Evolutionary conservation across 2,113 vertebrate species (phyloP), one percentile per base, ranked within the genome.

Genomic region (Rhegmatorhina hoffmannsi): DNA sequence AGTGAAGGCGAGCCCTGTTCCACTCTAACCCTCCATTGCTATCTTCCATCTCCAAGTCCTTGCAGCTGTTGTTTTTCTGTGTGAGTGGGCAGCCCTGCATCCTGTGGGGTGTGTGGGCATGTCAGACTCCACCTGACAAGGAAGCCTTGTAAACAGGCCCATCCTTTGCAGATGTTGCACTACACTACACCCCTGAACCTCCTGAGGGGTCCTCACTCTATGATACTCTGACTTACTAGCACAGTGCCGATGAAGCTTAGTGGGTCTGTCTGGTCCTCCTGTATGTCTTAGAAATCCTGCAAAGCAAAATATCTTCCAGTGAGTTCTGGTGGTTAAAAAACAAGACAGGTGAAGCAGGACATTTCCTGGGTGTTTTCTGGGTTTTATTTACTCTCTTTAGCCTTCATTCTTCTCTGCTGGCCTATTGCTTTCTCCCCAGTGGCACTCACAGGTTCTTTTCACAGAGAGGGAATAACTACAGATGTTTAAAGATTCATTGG

Each of bases 31-130:
- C 21, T 52, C 33, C 6, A 15, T 20, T 62, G 21, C 17, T 50
- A 31, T 2, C 0, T 31, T 90, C 12, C 2, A 3, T 23, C 53
- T 77, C 36, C 3, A 3, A 33, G 46, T 20, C 26, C 24, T 38
- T 34, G n/a, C 31, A 53, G 43, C 28, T 55, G 34, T 34, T 29
- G 25, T 29, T 50, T 4, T 1, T n/a, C 33, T 28, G 40, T 9
- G 33, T 2, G 2, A 46, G 67, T 0, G 5, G 29, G 26, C 36
- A n/a, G 59, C 44, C 20, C 9, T 0, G 0, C 0, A 0, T 90
- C 68, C 40, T 38, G 17, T 0, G 1, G 28, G 5, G 16, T 29
- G 15, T 10, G 34, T 60, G 52, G 28, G 46, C 11, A 28, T 28
- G 50, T 78, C 56, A 20, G 1, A 46, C 21, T 50, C 40, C 16